phyloP scores from a whole-genome alignment of 1,140 invertebrate species.

The Andrena cerasifolii region DNA sequence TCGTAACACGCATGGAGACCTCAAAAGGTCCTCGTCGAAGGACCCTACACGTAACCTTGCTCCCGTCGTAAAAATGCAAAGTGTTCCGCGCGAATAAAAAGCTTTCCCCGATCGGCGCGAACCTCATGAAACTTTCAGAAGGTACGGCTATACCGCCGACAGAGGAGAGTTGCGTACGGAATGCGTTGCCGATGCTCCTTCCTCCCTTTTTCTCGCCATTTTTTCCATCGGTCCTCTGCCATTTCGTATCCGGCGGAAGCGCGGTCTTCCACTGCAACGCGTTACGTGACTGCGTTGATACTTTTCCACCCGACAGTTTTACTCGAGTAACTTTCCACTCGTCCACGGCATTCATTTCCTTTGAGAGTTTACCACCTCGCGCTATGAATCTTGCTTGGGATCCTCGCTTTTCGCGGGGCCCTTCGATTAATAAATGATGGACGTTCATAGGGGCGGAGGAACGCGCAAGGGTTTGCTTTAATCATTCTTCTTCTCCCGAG shows the following conservation, averaged over 20 bases:
- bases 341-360: conserved; percentile 22
- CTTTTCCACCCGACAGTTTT: conserved; percentile 19
- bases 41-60: conserved; percentile 62
- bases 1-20: conserved; percentile 46
- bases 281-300: conserved; percentile 55
- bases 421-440: conserved; percentile 42
- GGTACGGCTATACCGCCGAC: conserved; percentile 46
- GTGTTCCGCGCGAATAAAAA: conserved; percentile 67
- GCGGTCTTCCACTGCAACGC: conserved; percentile 54
- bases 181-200: conserved; percentile 57
- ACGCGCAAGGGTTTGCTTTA: background rate
- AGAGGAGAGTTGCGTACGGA: conserved; percentile 61
- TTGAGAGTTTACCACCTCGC: conserved; percentile 12
- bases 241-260: conserved; percentile 52
- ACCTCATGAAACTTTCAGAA: conserved; percentile 71
- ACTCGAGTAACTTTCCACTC: conserved; percentile 20
- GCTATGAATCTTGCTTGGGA: conserved; percentile 1
- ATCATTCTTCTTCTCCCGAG: background rate
- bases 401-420: background rate
- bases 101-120: conserved; percentile 66
- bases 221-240: background rate
- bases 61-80: conserved; percentile 71
- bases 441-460: background rate
- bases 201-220: conserved; percentile 2
- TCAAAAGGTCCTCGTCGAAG: conserved; percentile 64